Conservation (phyloP, 2,113 vertebrate species). For the Girardinichthys multiradiatus region DNA sequence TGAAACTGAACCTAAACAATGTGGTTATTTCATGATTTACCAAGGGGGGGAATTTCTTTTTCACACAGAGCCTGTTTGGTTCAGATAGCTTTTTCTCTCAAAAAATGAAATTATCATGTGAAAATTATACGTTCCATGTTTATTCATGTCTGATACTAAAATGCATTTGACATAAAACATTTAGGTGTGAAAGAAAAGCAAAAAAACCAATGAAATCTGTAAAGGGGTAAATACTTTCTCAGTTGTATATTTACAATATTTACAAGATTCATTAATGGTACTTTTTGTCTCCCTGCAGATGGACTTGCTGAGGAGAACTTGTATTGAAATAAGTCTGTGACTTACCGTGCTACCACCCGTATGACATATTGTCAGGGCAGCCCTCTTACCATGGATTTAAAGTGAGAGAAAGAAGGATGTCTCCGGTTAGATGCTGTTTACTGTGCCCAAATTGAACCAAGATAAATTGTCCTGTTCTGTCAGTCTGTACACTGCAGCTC, state of each 20-base stretch:
- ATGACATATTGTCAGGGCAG: slow-evolving; percentile 81
- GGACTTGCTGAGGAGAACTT: slow-evolving; percentile 69
- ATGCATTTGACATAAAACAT: background rate
- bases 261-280: background rate
- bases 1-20: background rate
- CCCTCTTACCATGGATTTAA: slow-evolving; percentile 45
- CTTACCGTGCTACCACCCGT: slow-evolving; percentile 65
- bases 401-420: slow-evolving; percentile 32
- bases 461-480: slow-evolving; percentile 9
- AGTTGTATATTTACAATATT: background rate
- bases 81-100: background rate
- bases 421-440: slow-evolving; percentile 23
- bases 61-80: background rate
- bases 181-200: background rate
- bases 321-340: slow-evolving; percentile 77
- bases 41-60: background rate
- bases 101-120: background rate
- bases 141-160: background rate
- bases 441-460: slow-evolving; percentile 25
- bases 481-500: slow-evolving; percentile 11
- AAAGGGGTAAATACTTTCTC: slow-evolving; percentile 42
- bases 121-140: background rate
- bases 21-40: too few species aligned
- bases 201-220: background rate
- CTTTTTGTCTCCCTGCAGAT: slow-evolving; percentile 60